phyloP scores from a whole-genome alignment of 2,113 vertebrate genomes.

The Pterocles burchelli region DNA sequence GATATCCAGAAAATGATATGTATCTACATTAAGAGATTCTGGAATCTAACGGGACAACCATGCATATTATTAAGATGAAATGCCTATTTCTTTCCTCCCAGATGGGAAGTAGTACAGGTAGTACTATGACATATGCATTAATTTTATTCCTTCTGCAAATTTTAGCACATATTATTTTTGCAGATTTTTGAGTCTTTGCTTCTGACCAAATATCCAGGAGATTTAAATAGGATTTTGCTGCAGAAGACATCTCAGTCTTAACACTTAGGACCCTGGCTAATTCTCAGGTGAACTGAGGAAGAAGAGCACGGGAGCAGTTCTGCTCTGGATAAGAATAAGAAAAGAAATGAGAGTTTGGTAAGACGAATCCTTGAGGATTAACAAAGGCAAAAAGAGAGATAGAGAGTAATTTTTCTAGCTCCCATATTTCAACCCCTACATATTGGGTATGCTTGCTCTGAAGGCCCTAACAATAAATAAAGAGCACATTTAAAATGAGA shows the following conservation, averaged over 20 bases:
- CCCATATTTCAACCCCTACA: not conserved
- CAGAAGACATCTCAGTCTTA: not conserved
- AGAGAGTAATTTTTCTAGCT: not conserved
- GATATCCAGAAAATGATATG: constrained; percentile 57
- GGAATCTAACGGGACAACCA: constrained; percentile 57
- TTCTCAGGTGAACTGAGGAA: not conserved
- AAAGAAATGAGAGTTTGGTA: not conserved
- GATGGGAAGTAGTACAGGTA: constrained; percentile 47
- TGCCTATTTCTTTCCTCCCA: constrained; percentile 57
- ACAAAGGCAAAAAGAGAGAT: not conserved
- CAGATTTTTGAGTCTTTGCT: constrained; percentile 43
- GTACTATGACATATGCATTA: constrained; percentile 46
- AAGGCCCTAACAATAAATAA: not conserved
- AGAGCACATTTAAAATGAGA: not conserved
- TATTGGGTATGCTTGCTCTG: not conserved
- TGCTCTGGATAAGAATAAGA: not conserved
- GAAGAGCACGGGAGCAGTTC: not conserved
- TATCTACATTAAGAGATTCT: constrained; percentile 58
- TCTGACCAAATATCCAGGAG: constrained; percentile 30
- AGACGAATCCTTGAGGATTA: constrained; percentile 3
- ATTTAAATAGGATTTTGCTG: constrained; percentile 28
- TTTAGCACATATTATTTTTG: constrained; percentile 50
- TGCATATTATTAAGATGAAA: constrained; percentile 62
- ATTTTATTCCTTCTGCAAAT: constrained; percentile 54
- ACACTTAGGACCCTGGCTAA: not conserved